phyloP scores from a whole-genome alignment of 2,113 vertebrate genomes.

The Hiodon tergisus region DNA sequence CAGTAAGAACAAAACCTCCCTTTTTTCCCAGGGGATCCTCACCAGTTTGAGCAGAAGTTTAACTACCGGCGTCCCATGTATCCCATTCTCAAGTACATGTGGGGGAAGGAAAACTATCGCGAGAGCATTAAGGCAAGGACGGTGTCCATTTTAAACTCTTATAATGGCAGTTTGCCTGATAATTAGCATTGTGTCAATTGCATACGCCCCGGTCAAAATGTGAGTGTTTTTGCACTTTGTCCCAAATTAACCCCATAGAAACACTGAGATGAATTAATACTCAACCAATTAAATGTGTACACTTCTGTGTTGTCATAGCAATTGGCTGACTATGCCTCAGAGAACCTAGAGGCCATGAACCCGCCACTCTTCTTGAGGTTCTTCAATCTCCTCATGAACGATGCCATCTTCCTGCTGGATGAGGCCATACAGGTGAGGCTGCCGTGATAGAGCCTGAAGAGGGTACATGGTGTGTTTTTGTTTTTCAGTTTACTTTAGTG shows the following conservation, averaged over 20 bases:
- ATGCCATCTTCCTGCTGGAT: constrained; percentile 93
- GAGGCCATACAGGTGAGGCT: constrained; percentile 91
- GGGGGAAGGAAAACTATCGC: constrained; percentile 79
- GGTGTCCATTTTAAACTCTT: background rate
- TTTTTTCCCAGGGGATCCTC: constrained; percentile 78
- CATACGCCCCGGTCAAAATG: no score
- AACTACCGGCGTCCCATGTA: constrained; percentile 99
- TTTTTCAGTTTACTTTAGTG: background rate
- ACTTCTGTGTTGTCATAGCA: constrained; percentile 50
- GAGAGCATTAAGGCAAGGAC: constrained; percentile 84
- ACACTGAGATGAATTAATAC: no score
- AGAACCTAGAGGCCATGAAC: constrained; percentile 95
- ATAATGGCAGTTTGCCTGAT: no score
- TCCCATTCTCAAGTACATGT: constrained; percentile 95
- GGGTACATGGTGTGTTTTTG: accelerated
- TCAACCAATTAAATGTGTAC: no score
- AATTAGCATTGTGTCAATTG: no score
- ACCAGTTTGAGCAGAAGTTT: constrained; percentile 99
- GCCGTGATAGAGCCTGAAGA: background rate
- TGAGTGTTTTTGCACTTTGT: no score
- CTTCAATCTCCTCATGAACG: constrained; percentile 94
- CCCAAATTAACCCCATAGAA: no score
- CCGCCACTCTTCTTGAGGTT: constrained; percentile 92
- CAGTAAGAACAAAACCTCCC: no score
- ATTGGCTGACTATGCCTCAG: constrained; percentile 85